Percentiles rank a stretch among this genome's conserved stretches.
Conservation (phyloP, 2,888 invertebrate species). For the Venusia cambrica region DNA sequence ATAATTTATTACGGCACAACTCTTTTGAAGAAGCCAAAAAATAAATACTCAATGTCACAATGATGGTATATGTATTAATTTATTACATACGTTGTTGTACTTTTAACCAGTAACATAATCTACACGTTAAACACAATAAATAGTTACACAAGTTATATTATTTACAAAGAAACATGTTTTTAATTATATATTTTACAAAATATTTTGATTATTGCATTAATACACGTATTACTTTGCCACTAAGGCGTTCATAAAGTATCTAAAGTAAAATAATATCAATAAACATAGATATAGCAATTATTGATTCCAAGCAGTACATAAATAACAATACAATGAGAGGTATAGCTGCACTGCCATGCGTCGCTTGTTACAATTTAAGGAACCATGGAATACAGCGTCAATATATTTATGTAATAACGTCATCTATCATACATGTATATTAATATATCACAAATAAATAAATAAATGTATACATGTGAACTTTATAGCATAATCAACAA, state of each 20-base stretch:
- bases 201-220: slow-evolving; percentile 59
- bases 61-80: slow-evolving; percentile 20
- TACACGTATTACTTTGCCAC: slow-evolving; percentile 46
- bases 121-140: slow-evolving; percentile 31
- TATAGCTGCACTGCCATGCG: slow-evolving; percentile 27
- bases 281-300: slow-evolving; percentile 29
- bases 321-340: slow-evolving; percentile 24
- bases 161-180: slow-evolving; percentile 62
- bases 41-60: slow-evolving; percentile 46
- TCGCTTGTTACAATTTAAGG: slow-evolving; percentile 15
- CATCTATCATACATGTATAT: too few relatives aligned
- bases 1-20: slow-evolving; percentile 56
- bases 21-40: slow-evolving; percentile 49
- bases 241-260: slow-evolving; percentile 33
- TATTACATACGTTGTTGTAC: slow-evolving; percentile 48
- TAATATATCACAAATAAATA: too few relatives aligned
- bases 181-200: slow-evolving; percentile 48
- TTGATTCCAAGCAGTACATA: slow-evolving; percentile 23
- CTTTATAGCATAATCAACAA: slow-evolving; percentile 42
- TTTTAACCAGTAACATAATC: slow-evolving; percentile 33
- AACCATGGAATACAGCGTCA: slow-evolving; percentile 30
- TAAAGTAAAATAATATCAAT: slow-evolving; percentile 33
- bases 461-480: slow-evolving; percentile 34
- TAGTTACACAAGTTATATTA: slow-evolving; percentile 43
- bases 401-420: too few relatives aligned